These are phyloP conservation scores for Cosmia trapezina DNA, from an alignment of 2,888 invertebrate genomes.

Conservation along the genomic window DNA sequence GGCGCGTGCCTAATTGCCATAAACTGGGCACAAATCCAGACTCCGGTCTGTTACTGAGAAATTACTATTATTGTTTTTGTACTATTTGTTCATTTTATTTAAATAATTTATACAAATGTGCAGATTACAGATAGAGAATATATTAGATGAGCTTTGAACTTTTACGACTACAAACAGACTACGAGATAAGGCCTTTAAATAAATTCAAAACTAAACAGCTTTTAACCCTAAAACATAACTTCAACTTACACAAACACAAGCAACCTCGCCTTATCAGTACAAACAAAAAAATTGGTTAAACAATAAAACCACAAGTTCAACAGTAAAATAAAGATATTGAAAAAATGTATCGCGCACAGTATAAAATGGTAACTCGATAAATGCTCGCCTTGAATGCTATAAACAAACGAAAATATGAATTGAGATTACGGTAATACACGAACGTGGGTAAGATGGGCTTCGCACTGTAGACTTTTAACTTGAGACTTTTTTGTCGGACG, in stretches of 20 bases:
- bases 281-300: constrained; percentile 15
- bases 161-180: constrained; percentile 2
- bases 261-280: constrained; percentile 24
- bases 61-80: no score
- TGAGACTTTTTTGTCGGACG: constrained; percentile 20
- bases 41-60: no score
- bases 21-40: no score
- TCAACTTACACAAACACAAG: not conserved
- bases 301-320: constrained; percentile 31
- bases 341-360: constrained; percentile 64
- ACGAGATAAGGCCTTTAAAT: not conserved
- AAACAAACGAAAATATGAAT: constrained; percentile 86
- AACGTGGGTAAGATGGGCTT: constrained; percentile 62
- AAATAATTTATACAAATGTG: not conserved
- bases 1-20: no score
- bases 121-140: not conserved
- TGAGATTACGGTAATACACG: constrained; percentile 79
- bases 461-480: constrained; percentile 23
- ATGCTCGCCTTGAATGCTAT: constrained; percentile 74
- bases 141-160: not conserved
- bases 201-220: constrained; percentile 5
- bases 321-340: constrained; percentile 65
- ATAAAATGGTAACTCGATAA: constrained; percentile 78
- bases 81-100: not conserved
- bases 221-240: not conserved